Evolutionary conservation across 2,113 vertebrate genomes (phyloP).

Genomic region (Callipepla californica): DNA sequence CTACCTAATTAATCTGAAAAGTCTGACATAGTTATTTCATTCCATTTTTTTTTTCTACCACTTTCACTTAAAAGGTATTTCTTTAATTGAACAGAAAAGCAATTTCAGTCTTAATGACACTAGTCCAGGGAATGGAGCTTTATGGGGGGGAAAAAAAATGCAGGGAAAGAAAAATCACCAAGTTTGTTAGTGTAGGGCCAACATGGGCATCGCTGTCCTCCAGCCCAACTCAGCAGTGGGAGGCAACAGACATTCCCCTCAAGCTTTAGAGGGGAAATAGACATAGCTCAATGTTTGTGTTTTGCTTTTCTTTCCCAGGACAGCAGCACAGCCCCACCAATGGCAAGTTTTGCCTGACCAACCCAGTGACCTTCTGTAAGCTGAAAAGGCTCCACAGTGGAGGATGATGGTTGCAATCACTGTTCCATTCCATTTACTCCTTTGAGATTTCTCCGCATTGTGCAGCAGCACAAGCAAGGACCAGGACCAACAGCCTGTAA

Average conservation of each 20-base stretch:
- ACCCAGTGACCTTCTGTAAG: not conserved
- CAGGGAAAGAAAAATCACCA: not conserved
- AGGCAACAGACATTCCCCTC: not conserved
- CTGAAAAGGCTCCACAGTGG: not conserved
- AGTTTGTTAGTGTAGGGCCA: not conserved
- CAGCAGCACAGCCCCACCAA: not conserved
- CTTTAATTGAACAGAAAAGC: conserved; percentile 35
- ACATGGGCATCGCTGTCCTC: not conserved
- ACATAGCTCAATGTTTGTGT: accelerated
- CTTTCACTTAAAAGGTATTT: conserved; percentile 10
- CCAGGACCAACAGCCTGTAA: not conserved
- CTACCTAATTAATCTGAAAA: conserved; percentile 10
- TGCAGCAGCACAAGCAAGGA: not conserved
- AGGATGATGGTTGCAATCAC: accelerated
- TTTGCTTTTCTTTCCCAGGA: not conserved
- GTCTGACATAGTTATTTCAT: not conserved
- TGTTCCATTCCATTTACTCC: not conserved
- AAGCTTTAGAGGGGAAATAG: not conserved
- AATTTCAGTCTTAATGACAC: not conserved
- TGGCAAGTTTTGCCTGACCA: too few species aligned
- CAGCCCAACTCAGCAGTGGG: not conserved
- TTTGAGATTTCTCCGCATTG: accelerated
- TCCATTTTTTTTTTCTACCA: not conserved
- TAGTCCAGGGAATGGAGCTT: not conserved
- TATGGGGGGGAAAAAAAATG: not conserved